Evolutionary conservation across 2,113 vertebrate species (phyloP).

Genomic region (Pipra filicauda): DNA sequence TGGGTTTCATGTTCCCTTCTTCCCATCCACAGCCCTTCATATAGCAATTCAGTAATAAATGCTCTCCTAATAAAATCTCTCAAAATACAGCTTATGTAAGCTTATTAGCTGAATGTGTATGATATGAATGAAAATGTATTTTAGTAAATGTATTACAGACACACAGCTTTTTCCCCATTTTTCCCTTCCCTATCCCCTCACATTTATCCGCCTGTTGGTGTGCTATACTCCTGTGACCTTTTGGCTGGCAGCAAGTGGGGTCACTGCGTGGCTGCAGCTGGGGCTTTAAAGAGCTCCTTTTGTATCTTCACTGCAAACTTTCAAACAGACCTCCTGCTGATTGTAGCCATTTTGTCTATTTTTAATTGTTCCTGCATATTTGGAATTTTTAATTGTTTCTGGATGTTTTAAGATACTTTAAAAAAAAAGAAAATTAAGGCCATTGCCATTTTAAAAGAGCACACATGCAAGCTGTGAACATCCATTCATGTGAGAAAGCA

Average conservation of each 20-base stretch:
- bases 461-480: fast-evolving
- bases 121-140: background rate
- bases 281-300: background rate
- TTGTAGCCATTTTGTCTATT: background rate
- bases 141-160: background rate
- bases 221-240: background rate
- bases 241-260: fast-evolving
- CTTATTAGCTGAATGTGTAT: background rate
- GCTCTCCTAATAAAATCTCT: background rate
- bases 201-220: background rate
- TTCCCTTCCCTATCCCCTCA: fast-evolving
- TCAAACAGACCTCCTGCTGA: background rate
- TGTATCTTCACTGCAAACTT: background rate
- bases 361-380: background rate
- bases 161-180: background rate
- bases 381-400: background rate
- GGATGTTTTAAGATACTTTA: background rate
- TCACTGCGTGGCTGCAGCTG: background rate
- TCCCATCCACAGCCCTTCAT: background rate
- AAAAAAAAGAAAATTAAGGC: background rate
- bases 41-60: background rate
- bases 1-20: background rate
- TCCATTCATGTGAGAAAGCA: background rate
- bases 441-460: background rate
- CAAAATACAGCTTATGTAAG: background rate